These are phyloP conservation scores for Cyphomyrmex costatus DNA, from an alignment of 1,140 invertebrate genomes.

Conservation along the genomic window DNA sequence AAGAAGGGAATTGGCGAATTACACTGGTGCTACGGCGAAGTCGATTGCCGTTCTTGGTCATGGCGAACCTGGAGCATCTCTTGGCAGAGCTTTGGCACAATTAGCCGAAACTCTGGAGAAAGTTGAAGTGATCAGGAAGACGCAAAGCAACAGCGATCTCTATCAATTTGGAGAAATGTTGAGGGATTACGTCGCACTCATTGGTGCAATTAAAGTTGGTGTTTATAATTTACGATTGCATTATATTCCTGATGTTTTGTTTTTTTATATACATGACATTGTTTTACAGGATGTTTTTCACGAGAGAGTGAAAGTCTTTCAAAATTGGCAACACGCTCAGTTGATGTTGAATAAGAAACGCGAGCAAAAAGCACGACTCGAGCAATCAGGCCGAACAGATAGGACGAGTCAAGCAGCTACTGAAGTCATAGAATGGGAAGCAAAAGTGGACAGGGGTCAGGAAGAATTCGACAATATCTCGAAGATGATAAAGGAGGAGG, in stretches of 20 bases:
- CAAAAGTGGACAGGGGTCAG: constrained; percentile 97
- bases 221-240: constrained; percentile 1
- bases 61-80: constrained; percentile 97
- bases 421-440: constrained; percentile 98
- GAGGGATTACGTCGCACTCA: constrained; percentile 97
- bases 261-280: neutral
- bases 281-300: constrained; percentile 96
- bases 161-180: constrained; percentile 97
- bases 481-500: constrained; percentile 97
- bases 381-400: constrained; percentile 95
- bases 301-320: constrained; percentile 98
- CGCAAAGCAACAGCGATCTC: constrained; percentile 98
- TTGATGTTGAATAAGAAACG: constrained; percentile 97
- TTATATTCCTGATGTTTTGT: neutral
- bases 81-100: constrained; percentile 97
- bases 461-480: constrained; percentile 99
- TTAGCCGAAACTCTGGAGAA: constrained; percentile 94
- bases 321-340: constrained; percentile 99
- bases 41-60: constrained; percentile 97
- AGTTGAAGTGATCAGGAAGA: constrained; percentile 94
- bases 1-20: constrained; percentile 94
- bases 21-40: constrained; percentile 94
- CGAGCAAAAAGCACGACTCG: constrained; percentile 97
- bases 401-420: constrained; percentile 95
- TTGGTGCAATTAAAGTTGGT: constrained; percentile 95